These are phyloP conservation scores for Muscicapa striata DNA, from an alignment of 2,797 vertebrate species.

Conservation along the genomic window DNA sequence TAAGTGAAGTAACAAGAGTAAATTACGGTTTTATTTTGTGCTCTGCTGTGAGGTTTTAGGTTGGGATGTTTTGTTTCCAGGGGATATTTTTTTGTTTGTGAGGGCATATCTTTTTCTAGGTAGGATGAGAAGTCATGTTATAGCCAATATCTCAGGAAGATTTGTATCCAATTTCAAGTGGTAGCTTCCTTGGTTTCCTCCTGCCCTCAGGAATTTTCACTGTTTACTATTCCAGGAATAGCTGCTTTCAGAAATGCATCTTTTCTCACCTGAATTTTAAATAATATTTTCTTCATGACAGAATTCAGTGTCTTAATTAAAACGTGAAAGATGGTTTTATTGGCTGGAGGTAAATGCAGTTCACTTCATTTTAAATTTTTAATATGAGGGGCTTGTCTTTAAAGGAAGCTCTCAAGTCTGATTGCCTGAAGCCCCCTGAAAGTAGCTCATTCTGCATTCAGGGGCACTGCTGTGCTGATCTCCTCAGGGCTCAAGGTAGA, in stretches of 20 bases:
- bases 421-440: neutral
- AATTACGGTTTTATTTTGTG: neutral
- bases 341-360: neutral
- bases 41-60: neutral
- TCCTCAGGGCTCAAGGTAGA: neutral
- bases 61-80: neutral
- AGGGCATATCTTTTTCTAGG: neutral
- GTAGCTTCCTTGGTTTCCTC: neutral
- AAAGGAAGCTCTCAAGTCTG: neutral
- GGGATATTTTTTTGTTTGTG: neutral
- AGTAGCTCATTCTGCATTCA: neutral
- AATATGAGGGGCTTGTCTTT: neutral
- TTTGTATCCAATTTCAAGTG: neutral
- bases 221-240: neutral
- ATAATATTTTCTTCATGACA: neutral
- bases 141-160: neutral
- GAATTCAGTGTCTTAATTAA: neutral
- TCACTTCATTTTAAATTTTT: neutral
- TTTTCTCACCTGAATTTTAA: neutral
- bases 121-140: neutral
- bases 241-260: neutral
- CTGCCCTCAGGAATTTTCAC: neutral
- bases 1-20: neutral
- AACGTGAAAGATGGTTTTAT: neutral
- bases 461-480: neutral